phyloP scores from a whole-genome alignment of 30 jellyfish, hydroid and myxozoan species.

The Hydractinia symbiolongicarpus region DNA sequence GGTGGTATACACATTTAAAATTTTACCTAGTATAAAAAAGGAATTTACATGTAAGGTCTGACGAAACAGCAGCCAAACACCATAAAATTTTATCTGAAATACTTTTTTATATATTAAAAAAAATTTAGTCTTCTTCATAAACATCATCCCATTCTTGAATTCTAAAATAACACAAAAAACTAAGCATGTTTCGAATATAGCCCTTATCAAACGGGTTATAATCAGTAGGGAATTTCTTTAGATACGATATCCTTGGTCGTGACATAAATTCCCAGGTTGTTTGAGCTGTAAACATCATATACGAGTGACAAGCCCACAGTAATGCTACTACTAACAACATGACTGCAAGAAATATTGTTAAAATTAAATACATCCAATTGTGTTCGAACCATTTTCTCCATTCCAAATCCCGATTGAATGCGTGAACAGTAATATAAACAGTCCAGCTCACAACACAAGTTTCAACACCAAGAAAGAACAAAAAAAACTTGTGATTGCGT shows the following conservation, averaged over 20 bases:
- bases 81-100: too few relatives aligned
- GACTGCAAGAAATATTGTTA: constrained; percentile 42
- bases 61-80: too few relatives aligned
- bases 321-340: constrained; percentile 51
- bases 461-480: constrained; percentile 66
- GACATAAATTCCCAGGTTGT: constrained; percentile 99
- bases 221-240: constrained; percentile 85
- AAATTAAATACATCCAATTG: constrained; percentile 72
- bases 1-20: too few relatives aligned
- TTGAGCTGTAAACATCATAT: constrained; percentile 98
- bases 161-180: constrained; percentile 77
- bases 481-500: constrained; percentile 80
- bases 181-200: constrained; percentile 54
- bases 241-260: constrained; percentile 85
- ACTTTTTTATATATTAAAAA: too few relatives aligned
- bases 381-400: constrained; percentile 74
- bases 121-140: background rate
- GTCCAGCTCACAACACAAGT: constrained; percentile 68
- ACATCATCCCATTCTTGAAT: constrained; percentile 81
- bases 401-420: constrained; percentile 46
- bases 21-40: too few relatives aligned
- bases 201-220: constrained; percentile 97
- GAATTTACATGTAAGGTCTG: too few relatives aligned
- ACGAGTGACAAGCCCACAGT: constrained; percentile 80
- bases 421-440: constrained; percentile 58